Evolutionary conservation across 2,888 invertebrate species (phyloP).

Genomic region (Mechanitis messenoides): DNA sequence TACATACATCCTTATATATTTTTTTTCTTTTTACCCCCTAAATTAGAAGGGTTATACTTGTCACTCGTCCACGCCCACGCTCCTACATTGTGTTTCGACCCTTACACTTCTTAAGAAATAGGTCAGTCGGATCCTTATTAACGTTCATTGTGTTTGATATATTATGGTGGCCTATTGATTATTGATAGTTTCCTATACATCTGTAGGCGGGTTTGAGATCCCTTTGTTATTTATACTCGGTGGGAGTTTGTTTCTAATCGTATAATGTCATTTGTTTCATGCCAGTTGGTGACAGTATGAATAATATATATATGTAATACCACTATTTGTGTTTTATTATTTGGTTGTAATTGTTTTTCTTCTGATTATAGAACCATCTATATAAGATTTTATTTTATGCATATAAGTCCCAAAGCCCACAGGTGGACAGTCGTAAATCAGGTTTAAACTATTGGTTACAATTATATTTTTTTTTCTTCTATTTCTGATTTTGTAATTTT

Average conservation of each 20-base stretch:
- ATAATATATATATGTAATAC: not conserved
- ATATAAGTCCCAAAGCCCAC: no score
- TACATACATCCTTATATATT: no score
- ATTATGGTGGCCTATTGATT: constrained; percentile 31
- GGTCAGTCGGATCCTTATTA: constrained; percentile 43
- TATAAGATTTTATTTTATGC: no score
- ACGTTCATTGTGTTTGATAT: constrained; percentile 31
- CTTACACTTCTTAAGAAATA: constrained; percentile 43
- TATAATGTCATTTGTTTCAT: constrained; percentile 17
- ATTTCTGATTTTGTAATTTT: no score
- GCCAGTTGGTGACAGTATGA: constrained; percentile 7
- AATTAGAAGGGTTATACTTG: not conserved
- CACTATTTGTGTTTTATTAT: no score
- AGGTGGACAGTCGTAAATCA: no score
- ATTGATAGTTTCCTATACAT: constrained; percentile 21
- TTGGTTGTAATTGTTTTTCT: no score
- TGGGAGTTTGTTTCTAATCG: constrained; percentile 19
- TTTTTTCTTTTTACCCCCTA: not conserved
- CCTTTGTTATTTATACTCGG: constrained; percentile 25
- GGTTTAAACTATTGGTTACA: no score
- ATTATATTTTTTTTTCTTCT: no score
- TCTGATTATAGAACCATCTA: no score
- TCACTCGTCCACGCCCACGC: not conserved
- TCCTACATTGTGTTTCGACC: constrained; percentile 9
- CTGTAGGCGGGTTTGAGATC: constrained; percentile 13